Evolutionary conservation across 2,113 vertebrate species (phyloP).

Genomic region (Poeciliopsis turrubarensis): DNA sequence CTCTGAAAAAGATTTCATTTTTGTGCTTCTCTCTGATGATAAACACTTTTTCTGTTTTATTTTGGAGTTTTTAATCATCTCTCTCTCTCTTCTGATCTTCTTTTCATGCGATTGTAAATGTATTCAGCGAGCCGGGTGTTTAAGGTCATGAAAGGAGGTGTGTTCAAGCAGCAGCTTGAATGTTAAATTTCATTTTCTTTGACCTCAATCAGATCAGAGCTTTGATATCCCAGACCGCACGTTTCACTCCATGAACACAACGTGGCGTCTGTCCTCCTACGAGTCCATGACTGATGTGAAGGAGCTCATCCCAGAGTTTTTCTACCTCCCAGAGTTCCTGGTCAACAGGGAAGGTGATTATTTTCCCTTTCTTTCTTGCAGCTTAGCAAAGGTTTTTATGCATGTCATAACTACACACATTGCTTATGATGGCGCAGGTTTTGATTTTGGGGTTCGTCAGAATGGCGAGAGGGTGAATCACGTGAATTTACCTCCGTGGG

Average conservation of each 20-base stretch:
- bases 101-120: conserved; percentile 59
- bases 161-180: conserved; percentile 62
- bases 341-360: conserved; percentile 94
- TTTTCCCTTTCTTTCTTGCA: not conserved
- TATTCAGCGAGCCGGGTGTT: conserved; percentile 54
- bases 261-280: conserved; percentile 96
- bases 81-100: conserved; percentile 50
- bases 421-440: conserved; percentile 79
- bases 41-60: conserved; percentile 16
- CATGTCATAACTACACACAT: not conserved
- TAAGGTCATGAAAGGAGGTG: conserved; percentile 68
- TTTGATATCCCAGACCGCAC: conserved; percentile 99
- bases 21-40: conserved; percentile 31
- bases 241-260: conserved; percentile 98
- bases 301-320: conserved; percentile 97
- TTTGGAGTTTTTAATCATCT: conserved; percentile 37
- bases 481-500: conserved; percentile 96
- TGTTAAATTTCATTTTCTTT: conserved; percentile 71
- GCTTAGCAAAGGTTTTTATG: not conserved
- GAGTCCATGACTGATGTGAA: conserved; percentile 99
- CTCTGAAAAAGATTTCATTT: conserved; percentile 50
- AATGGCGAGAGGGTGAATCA: conserved; percentile 97
- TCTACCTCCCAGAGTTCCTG: conserved; percentile 97
- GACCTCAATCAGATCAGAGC: conserved; percentile 90
- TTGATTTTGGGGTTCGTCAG: conserved; percentile 97